phyloP scores from a whole-genome alignment of 37 sponge, comb jelly and placozoan species.

The Aplysina aerophoba region DNA sequence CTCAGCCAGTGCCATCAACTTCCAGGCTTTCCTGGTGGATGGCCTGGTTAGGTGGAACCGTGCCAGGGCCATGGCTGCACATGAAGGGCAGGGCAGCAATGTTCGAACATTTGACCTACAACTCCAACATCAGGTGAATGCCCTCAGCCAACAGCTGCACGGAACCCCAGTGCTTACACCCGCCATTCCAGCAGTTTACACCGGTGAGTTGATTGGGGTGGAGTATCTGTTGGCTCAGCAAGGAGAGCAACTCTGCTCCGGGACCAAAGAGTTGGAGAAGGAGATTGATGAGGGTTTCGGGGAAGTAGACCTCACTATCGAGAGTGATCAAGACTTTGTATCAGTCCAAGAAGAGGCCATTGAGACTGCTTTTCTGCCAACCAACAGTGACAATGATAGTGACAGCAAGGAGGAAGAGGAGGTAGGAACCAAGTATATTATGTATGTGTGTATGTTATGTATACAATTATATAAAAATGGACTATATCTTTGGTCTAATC shows the following conservation, averaged over 20 bases:
- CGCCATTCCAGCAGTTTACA: constrained; percentile 26
- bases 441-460: no score
- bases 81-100: no score
- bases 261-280: not conserved
- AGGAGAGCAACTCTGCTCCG: not conserved
- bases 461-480: no score
- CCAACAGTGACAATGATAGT: no score
- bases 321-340: no score
- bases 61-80: constrained; percentile 1
- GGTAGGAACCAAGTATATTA: no score
- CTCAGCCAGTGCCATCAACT: constrained; percentile 40
- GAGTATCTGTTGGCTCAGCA: constrained; percentile 36
- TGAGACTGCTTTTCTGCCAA: no score
- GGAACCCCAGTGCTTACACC: not conserved
- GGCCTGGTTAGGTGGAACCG: constrained; percentile 48
- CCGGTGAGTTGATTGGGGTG: constrained; percentile 46
- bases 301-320: no score
- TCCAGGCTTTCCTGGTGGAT: constrained; percentile 43
- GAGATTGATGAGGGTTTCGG: constrained; percentile 36
- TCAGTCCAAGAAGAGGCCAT: no score
- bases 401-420: no score
- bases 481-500: no score
- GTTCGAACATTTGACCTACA: not conserved
- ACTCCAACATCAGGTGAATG: not conserved
- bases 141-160: constrained; percentile 1